Conservation (phyloP, 2,797 vertebrate genomes). For the Dendrocincla fuliginosa region DNA sequence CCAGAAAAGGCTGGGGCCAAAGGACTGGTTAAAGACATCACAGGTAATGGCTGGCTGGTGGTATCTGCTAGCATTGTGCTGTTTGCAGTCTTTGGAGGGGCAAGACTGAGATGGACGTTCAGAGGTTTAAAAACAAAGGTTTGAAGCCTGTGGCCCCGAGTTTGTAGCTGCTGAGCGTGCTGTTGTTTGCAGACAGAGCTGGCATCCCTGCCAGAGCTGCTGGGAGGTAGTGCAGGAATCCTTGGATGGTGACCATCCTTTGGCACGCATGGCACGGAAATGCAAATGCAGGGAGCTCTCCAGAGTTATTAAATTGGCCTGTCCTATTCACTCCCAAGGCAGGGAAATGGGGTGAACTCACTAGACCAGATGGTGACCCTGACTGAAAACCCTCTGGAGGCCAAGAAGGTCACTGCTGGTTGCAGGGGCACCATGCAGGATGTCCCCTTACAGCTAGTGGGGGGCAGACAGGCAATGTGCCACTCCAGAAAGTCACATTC, state of each 20-base stretch:
- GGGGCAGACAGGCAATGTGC: background rate
- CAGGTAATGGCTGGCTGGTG: constrained; percentile 82
- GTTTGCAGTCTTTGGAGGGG: constrained; percentile 16
- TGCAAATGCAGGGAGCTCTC: background rate
- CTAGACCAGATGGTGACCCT: background rate
- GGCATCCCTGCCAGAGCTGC: background rate
- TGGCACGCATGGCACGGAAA: background rate
- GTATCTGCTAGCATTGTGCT: constrained; percentile 27
- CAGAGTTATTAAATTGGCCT: background rate
- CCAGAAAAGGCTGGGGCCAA: constrained; percentile 74
- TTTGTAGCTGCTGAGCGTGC: rapidly evolving
- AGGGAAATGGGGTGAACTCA: background rate
- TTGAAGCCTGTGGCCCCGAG: background rate
- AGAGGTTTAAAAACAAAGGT: constrained; percentile 79
- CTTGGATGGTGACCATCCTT: background rate
- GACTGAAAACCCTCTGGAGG: background rate
- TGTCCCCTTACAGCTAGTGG: background rate
- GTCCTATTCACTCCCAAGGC: background rate
- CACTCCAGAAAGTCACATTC: background rate
- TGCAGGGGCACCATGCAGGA: rapidly evolving
- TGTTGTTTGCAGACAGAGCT: background rate
- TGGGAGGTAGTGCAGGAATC: background rate
- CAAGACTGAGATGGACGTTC: constrained; percentile 61
- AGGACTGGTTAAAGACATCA: constrained; percentile 82
- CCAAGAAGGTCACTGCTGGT: rapidly evolving